A percentile compares a stretch with the other conserved stretches of the same genome.
Evolutionary conservation across 2,888 invertebrate species (phyloP).

Genomic region (Agriopis leucophaearia): DNA sequence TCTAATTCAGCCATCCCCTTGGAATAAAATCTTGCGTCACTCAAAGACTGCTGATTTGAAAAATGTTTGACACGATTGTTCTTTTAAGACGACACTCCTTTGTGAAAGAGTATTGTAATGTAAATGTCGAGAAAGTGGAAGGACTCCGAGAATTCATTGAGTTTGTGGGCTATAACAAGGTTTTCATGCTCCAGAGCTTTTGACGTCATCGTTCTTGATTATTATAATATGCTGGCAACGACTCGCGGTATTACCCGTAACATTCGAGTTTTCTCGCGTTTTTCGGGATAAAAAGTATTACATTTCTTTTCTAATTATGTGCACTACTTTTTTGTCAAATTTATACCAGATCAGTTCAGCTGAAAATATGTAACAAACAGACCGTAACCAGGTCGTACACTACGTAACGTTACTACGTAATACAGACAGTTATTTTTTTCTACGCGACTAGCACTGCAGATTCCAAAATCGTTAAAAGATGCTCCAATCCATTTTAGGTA

Average conservation of each 20-base stretch:
- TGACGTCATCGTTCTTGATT: constrained; percentile 19
- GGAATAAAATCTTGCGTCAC: constrained; percentile 26
- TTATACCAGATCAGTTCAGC: too few relatives aligned
- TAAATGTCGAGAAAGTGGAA: constrained; percentile 38
- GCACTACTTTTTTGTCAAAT: too few relatives aligned
- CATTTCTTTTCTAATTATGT: too few relatives aligned
- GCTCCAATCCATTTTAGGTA: too few relatives aligned
- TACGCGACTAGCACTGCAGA: too few relatives aligned
- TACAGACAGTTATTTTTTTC: too few relatives aligned
- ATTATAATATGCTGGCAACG: neutral
- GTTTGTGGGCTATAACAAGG: constrained; percentile 19
- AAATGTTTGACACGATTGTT: constrained; percentile 39
- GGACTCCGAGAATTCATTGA: constrained; percentile 20
- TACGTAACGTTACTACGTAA: too few relatives aligned
- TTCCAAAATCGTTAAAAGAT: too few relatives aligned
- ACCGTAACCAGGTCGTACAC: too few relatives aligned
- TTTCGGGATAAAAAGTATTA: neutral
- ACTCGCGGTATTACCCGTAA: neutral
- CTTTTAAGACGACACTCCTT: constrained; percentile 33
- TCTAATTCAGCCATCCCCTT: constrained; percentile 22
- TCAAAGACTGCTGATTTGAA: constrained; percentile 42
- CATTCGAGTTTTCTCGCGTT: neutral
- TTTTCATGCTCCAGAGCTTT: constrained; percentile 19
- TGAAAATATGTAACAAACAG: too few relatives aligned
- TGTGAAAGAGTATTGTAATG: constrained; percentile 32